phyloP scores from a whole-genome alignment of 2,888 invertebrate species.

The Athetis lepigone region DNA sequence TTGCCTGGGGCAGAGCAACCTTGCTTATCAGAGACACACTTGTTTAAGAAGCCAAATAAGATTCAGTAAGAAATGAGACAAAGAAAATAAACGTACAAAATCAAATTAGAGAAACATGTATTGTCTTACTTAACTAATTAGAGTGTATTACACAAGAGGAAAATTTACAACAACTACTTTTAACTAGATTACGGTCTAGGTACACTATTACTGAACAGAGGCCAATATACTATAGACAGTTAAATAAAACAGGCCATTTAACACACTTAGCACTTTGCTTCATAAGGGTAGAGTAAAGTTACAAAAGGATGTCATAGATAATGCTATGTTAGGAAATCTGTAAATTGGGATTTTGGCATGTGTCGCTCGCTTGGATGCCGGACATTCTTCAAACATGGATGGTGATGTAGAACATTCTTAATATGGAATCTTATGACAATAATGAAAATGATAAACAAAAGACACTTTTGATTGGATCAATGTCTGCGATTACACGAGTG shows the following conservation, averaged over 20 bases:
- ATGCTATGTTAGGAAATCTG: constrained; percentile 21
- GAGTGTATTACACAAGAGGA: constrained; percentile 27
- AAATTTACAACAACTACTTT: constrained; percentile 19
- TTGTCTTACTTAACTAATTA: neutral
- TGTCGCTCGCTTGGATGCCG: neutral
- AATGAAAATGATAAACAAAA: neutral
- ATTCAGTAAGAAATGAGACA: neutral
- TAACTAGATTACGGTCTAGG: constrained; percentile 8
- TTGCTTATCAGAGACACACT: neutral
- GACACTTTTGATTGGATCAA: neutral
- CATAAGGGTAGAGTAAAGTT: constrained; percentile 7
- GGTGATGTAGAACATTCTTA: neutral
- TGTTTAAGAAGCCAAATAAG: neutral
- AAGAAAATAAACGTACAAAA: neutral
- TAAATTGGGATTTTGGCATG: constrained; percentile 23
- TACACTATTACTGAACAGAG: constrained; percentile 4
- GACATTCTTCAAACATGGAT: neutral
- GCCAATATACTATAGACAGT: constrained; percentile 36
- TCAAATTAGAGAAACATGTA: neutral
- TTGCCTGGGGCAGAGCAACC: neutral
- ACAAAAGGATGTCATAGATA: constrained; percentile 19
- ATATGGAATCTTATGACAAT: neutral
- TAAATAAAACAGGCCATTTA: constrained; percentile 44
- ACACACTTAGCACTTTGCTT: constrained; percentile 33
- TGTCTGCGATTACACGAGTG: neutral